These are phyloP conservation scores for Riptortus pedestris DNA, from an alignment of 1,140 invertebrate genomes.

Conservation along the genomic window DNA sequence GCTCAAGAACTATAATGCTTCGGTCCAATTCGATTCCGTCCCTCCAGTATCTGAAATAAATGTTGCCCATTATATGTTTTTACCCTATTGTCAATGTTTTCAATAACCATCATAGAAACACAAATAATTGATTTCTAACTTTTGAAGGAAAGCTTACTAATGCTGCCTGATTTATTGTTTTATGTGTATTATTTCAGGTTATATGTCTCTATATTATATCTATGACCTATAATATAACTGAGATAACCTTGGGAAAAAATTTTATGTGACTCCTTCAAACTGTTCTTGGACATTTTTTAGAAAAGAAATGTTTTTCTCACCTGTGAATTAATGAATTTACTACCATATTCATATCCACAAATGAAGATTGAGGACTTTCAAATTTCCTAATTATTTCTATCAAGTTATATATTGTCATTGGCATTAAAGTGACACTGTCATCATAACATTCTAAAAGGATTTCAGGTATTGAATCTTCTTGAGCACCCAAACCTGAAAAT, in stretches of 20 bases:
- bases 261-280: too few relatives aligned
- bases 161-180: too few relatives aligned
- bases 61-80: neutral
- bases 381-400: slow-evolving; percentile 25
- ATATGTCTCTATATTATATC: too few relatives aligned
- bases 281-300: too few relatives aligned
- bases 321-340: slow-evolving; percentile 15
- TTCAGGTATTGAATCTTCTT: slow-evolving; percentile 8
- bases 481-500: neutral
- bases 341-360: slow-evolving; percentile 13
- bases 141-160: too few relatives aligned
- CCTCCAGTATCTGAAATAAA: slow-evolving; percentile 42
- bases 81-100: too few relatives aligned
- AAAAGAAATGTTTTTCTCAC: too few relatives aligned
- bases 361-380: slow-evolving; percentile 8
- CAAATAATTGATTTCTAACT: too few relatives aligned
- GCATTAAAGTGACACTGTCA: neutral
- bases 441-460: slow-evolving; percentile 19
- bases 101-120: too few relatives aligned
- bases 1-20: slow-evolving; percentile 36
- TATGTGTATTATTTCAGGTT: too few relatives aligned
- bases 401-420: slow-evolving; percentile 19
- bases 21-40: slow-evolving; percentile 48
- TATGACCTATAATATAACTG: too few relatives aligned
- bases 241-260: too few relatives aligned